Percentiles rank a stretch among this genome's conserved stretches.
These are phyloP conservation scores for Neomorphus geoffroyi DNA, from an alignment of 2,797 vertebrate species.

Conservation along the genomic window DNA sequence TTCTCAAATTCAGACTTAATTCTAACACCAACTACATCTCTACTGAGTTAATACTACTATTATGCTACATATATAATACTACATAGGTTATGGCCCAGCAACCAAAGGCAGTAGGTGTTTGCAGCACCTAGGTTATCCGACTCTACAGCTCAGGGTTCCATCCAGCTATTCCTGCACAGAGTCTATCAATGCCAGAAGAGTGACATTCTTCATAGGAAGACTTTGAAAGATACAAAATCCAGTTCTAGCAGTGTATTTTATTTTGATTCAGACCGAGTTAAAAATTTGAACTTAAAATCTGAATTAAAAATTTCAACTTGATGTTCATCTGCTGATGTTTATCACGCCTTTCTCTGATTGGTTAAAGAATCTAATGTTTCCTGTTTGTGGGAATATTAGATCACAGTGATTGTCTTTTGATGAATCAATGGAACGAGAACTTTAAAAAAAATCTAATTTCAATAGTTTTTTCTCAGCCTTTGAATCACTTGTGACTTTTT, in stretches of 20 bases:
- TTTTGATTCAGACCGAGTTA: neutral
- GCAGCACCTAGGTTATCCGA: neutral
- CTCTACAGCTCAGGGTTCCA: neutral
- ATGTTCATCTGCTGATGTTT: neutral
- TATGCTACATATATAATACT: too few relatives aligned
- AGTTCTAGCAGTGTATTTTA: neutral
- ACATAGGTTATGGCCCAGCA: neutral
- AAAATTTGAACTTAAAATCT: neutral
- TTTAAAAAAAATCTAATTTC: neutral
- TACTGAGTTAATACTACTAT: neutral
- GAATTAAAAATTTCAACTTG: neutral
- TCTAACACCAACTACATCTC: accelerated
- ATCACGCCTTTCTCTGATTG: neutral
- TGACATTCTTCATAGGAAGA: neutral
- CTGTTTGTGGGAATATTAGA: neutral
- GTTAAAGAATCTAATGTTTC: neutral
- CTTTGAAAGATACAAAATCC: neutral
- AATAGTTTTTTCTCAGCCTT: neutral
- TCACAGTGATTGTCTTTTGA: neutral
- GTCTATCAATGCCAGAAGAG: neutral
- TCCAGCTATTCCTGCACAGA: neutral
- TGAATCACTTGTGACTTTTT: neutral
- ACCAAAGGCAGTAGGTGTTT: neutral
- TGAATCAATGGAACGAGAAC: neutral
- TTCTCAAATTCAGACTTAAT: neutral